phyloP scores from a whole-genome alignment of 2,888 invertebrate genomes.

The Agrochola lychnidis region DNA sequence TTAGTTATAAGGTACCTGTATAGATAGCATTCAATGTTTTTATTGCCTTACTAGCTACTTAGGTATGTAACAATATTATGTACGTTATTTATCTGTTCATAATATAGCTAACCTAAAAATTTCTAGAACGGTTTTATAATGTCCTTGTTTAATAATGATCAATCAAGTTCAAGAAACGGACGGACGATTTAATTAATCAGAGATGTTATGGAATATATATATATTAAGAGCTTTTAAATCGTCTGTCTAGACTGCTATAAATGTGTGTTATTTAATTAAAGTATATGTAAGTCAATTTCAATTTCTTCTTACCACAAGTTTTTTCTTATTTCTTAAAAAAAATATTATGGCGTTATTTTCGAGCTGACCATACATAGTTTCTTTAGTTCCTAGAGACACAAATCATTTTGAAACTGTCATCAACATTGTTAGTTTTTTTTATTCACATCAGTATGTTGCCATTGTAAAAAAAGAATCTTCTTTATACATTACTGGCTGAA shows the following conservation, averaged over 20 bases:
- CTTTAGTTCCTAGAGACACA: background rate
- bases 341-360: background rate
- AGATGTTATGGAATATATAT: conserved; percentile 15
- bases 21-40: background rate
- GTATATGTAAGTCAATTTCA: background rate
- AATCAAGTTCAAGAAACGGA: background rate
- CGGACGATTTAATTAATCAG: background rate
- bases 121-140: conserved; percentile 4
- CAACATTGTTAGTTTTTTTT: background rate
- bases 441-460: too few species aligned
- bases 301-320: background rate
- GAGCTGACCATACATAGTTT: background rate
- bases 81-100: conserved; percentile 4
- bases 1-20: conserved; percentile 19
- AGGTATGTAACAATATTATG: conserved; percentile 9
- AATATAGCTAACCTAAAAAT: background rate
- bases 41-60: background rate
- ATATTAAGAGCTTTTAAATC: background rate
- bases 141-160: background rate
- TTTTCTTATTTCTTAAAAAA: background rate
- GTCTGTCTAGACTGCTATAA: background rate
- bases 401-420: background rate
- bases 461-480: background rate
- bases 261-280: background rate
- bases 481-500: conserved; percentile 1